Evolutionary conservation across 2,113 vertebrate species (phyloP).

Genomic region (Mirza zaza): DNA sequence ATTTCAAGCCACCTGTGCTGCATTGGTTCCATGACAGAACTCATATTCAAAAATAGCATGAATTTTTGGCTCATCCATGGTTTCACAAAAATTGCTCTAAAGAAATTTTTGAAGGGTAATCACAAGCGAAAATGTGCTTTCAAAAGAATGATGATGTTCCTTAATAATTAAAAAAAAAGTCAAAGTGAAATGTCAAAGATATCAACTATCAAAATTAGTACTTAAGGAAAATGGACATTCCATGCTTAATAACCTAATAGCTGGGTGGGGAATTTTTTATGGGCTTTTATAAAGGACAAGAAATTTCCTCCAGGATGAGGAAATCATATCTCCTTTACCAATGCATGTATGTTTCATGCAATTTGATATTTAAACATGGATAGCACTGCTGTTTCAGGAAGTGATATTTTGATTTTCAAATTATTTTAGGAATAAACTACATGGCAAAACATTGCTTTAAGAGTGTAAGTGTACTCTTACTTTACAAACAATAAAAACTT

Average conservation of each 20-base stretch:
- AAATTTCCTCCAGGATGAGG: not conserved
- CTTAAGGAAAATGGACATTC: too few species aligned
- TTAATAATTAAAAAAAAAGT: too few species aligned
- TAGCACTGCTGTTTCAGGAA: slow-evolving; percentile 4
- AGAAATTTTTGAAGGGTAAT: too few species aligned
- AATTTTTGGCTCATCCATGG: too few species aligned
- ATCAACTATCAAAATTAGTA: too few species aligned
- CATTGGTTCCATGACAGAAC: too few species aligned
- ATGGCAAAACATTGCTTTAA: slow-evolving; percentile 22
- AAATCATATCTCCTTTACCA: not conserved
- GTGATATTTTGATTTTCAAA: slow-evolving; percentile 20
- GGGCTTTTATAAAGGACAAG: not conserved
- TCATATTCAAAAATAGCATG: too few species aligned
- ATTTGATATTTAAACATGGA: not conserved
- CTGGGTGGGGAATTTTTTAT: not conserved
- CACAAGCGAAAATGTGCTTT: too few species aligned
- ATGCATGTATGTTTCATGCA: not conserved
- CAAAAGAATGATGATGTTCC: too few species aligned
- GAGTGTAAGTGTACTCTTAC: not conserved
- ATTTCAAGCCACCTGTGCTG: too few species aligned
- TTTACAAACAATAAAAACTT: not conserved
- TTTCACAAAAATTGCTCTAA: too few species aligned
- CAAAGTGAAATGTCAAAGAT: too few species aligned
- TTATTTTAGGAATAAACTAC: slow-evolving; percentile 8
- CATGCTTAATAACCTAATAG: not conserved